Base-by-base conservation (phyloP, 2,888 invertebrate species). In the Eurytoma adleriae region DNA sequence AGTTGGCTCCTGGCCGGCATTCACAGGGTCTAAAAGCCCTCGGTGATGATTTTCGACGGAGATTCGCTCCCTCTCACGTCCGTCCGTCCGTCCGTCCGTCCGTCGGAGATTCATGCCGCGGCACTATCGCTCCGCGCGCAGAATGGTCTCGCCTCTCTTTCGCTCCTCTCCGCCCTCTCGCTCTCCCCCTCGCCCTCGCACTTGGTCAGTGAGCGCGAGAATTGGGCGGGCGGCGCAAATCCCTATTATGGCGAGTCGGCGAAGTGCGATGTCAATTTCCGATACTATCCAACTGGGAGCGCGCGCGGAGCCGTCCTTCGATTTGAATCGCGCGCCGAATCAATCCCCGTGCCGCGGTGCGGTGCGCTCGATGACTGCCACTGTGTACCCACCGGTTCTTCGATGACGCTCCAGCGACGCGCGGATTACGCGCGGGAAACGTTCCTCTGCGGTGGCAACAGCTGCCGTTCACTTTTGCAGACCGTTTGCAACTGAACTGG, bases 201-300 rank as follows among this genome's bases (percentile, higher is more conserved):
- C 62, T 30, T 48, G 27, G 61, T 10, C 50, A 16, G 40, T 40
- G 50, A 4, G 27, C 24, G 27, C 16, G 59, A 50, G 16, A 40
- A n/a, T 40, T 13, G 52, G n/a, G 68, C 67, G 68, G 59, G 68
- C 59, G 67, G 59, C 24, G 59, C 74, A 79, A 69, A 68, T 69
- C 24, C 61, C 78, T 50, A 82, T 82, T 80, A 82, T 82, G 73
- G 56, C 56, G 71, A 75, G 56, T 57, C 76, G 73, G n/a, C 79
- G 48, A 74, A 72, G 79, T 77, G 83, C 84, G 85, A 85, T 84
- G 85, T 85, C 85, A 85, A 85, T 85, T 85, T 84, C 84, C 85
- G 83, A 85, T 83, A 82, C 64, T 81, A 80, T 70, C 82, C 82
- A 78, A 64, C 80, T 70, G 83, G 76, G 73, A 77, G 67, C 40